phyloP scores from a whole-genome alignment of 2,113 vertebrate genomes.

The Dryoscopus gambensis region DNA sequence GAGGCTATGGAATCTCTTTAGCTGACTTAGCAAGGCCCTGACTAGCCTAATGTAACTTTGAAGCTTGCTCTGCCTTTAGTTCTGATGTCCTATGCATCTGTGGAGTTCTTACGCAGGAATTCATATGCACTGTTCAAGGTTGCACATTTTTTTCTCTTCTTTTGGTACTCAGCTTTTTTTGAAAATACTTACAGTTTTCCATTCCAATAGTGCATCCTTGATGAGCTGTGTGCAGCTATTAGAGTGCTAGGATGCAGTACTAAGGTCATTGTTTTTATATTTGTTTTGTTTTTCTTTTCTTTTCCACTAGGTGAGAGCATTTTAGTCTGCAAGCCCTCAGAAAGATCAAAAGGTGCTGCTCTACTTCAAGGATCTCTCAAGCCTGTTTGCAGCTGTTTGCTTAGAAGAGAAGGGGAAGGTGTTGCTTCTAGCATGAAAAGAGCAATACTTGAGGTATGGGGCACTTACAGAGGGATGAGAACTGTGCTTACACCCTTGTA shows the following conservation, averaged over 20 bases:
- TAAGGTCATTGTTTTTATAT: neutral
- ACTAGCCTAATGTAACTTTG: neutral
- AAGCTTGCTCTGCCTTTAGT: neutral
- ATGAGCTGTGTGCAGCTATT: neutral
- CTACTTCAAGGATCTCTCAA: constrained; percentile 86
- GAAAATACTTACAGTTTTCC: neutral
- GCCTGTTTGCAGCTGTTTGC: constrained; percentile 89
- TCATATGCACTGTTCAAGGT: neutral
- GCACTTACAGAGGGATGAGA: neutral
- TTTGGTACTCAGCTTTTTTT: neutral
- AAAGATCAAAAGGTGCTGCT: constrained; percentile 85
- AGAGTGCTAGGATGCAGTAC: neutral
- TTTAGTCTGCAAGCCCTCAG: constrained; percentile 89
- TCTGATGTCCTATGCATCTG: neutral
- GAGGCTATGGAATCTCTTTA: neutral
- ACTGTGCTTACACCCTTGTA: neutral
- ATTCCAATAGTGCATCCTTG: neutral
- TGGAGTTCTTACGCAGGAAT: neutral
- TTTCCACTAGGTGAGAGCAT: constrained; percentile 86
- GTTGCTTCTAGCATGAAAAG: constrained; percentile 90
- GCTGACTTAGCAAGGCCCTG: neutral
- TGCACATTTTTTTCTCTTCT: neutral
- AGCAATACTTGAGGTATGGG: constrained; percentile 90
- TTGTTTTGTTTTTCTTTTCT: neutral
- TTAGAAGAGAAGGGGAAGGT: constrained; percentile 82